Evolutionary conservation across 2,113 vertebrate genomes (phyloP).

Genomic region (Coryphaenoides rupestris): DNA sequence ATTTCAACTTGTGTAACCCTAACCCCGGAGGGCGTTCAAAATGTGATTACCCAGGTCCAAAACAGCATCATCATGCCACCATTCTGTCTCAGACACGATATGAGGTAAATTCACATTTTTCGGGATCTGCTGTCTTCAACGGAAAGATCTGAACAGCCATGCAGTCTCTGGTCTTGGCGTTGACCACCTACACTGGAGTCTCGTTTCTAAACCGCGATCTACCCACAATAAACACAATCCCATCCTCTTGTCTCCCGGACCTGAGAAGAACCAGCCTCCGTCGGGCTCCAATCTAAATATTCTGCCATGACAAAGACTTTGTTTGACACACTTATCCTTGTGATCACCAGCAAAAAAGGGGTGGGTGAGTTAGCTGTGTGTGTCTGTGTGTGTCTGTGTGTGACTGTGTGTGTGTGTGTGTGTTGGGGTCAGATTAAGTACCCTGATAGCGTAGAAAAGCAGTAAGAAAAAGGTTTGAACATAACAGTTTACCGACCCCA

Average conservation of each 20-base stretch:
- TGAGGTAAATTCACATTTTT: too few relatives aligned
- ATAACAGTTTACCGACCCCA: slow-evolving; percentile 6
- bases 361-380: not conserved
- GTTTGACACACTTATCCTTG: slow-evolving; percentile 1
- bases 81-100: too few relatives aligned
- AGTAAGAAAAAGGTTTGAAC: slow-evolving; percentile 9
- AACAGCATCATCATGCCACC: too few relatives aligned
- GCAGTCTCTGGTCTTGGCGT: not conserved
- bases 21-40: too few relatives aligned
- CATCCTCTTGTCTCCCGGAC: not conserved
- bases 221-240: slow-evolving; percentile 1
- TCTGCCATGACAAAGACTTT: slow-evolving; percentile 8
- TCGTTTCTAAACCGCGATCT: slow-evolving; percentile 2
- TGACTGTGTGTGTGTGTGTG: not conserved
- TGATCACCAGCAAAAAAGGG: not conserved
- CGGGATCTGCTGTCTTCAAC: too few relatives aligned
- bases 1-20: too few relatives aligned
- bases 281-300: slow-evolving; percentile 11
- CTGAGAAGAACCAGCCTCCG: not conserved
- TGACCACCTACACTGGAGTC: not conserved
- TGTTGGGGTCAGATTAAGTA: slow-evolving; percentile 15
- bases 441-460: slow-evolving; percentile 13
- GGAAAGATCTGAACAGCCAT: not conserved
- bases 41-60: too few relatives aligned
- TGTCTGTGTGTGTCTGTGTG: too few relatives aligned